phyloP scores from a whole-genome alignment of 2,797 vertebrate species.

The Amblyraja radiata region DNA sequence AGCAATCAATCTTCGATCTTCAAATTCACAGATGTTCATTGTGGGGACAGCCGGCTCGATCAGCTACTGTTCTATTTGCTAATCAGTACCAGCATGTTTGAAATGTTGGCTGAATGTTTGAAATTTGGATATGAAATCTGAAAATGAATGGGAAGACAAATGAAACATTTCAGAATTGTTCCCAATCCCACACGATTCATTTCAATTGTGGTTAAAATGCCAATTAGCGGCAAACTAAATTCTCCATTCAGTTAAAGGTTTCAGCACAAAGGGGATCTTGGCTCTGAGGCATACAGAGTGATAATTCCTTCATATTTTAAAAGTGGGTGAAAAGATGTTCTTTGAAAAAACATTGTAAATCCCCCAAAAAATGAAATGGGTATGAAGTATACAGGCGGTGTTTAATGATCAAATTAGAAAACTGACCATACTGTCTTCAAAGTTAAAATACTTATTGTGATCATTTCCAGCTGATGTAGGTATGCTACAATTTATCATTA shows the following conservation, averaged over 20 bases:
- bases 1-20: neutral
- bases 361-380: neutral
- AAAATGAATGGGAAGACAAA: neutral
- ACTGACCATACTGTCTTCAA: neutral
- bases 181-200: neutral
- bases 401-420: neutral
- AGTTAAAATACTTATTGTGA: neutral
- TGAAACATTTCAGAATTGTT: neutral
- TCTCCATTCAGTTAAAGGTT: neutral
- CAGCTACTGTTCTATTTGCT: neutral
- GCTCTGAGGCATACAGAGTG: neutral
- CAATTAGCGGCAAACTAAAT: neutral
- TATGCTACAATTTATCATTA: neutral
- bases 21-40: conserved; percentile 24
- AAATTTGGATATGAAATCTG: neutral
- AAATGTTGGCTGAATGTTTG: neutral
- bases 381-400: neutral
- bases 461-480: neutral
- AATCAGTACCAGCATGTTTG: conserved; percentile 11
- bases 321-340: neutral
- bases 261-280: neutral
- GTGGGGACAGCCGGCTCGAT: neutral
- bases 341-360: neutral
- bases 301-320: neutral
- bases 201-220: neutral